A percentile compares a stretch with the other conserved stretches of the same genome.
These are phyloP conservation scores for Acridotheres tristis DNA, from an alignment of 2,797 vertebrate genomes.

Conservation along the genomic window DNA sequence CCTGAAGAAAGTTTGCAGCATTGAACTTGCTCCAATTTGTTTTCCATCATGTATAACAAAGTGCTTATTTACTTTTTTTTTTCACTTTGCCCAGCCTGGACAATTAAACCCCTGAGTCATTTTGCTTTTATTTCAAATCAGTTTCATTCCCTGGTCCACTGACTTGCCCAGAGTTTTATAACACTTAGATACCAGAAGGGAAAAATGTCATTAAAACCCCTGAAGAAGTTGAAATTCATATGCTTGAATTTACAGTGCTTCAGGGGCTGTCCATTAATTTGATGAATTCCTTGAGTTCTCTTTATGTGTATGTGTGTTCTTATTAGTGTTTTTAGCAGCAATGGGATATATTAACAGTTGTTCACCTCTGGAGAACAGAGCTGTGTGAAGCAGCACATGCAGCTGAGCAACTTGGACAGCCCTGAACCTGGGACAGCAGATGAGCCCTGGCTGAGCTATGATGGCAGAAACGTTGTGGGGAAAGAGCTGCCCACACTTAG, in stretches of 20 bases:
- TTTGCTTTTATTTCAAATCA: constrained; percentile 56
- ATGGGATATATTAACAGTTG: background rate
- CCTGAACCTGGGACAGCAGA: background rate
- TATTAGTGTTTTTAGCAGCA: constrained; percentile 4
- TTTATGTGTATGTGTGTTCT: background rate
- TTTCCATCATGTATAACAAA: constrained; percentile 52
- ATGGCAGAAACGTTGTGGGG: background rate
- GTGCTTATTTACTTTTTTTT: constrained; percentile 47
- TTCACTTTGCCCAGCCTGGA: background rate
- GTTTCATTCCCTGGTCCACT: constrained; percentile 3
- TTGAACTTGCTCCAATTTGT: constrained; percentile 13
- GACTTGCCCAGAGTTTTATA: constrained; percentile 32
- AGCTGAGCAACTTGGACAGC: background rate
- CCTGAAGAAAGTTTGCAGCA: constrained; percentile 39
- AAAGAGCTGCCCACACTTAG: background rate
- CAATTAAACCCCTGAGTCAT: constrained; percentile 63
- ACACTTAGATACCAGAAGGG: constrained; percentile 17
- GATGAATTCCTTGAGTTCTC: constrained; percentile 41
- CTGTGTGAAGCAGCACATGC: background rate
- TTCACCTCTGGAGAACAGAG: background rate
- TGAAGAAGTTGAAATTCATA: constrained; percentile 48
- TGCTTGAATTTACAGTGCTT: constrained; percentile 43
- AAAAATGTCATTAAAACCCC: constrained; percentile 29
- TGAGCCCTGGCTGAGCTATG: background rate
- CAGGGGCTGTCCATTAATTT: constrained; percentile 33